Evolutionary conservation across 1,140 invertebrate genomes (phyloP).

Genomic region (Drosophila pallidifrons): DNA sequence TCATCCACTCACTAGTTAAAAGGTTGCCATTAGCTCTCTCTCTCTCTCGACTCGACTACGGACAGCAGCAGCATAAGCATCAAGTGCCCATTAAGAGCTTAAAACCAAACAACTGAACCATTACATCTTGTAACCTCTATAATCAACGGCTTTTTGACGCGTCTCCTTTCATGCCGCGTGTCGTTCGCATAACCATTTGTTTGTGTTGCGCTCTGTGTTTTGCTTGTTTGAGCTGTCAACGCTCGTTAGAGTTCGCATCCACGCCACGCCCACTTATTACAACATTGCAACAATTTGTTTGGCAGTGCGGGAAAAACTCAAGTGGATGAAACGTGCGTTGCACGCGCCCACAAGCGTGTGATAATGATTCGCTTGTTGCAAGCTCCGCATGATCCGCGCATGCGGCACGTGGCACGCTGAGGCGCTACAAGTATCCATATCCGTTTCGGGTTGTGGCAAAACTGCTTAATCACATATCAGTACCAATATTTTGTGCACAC

Average conservation of each 20-base stretch:
- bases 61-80: constrained; percentile 37
- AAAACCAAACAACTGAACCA: constrained; percentile 68
- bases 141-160: constrained; percentile 81
- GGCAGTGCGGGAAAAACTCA: constrained; percentile 46
- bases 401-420: constrained; percentile 67
- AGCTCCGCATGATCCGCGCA: constrained; percentile 53
- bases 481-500: constrained; percentile 49
- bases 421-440: constrained; percentile 82
- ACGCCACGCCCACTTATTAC: constrained; percentile 81
- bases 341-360: constrained; percentile 79
- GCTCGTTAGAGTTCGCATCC: constrained; percentile 1
- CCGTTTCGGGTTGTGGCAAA: constrained; percentile 67
- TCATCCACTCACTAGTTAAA: constrained; percentile 8
- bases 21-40: constrained; percentile 11
- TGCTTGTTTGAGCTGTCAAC: constrained; percentile 50
- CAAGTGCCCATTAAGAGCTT: constrained; percentile 81
- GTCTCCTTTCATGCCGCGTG: constrained; percentile 51
- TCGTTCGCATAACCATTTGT: constrained; percentile 38
- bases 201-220: constrained; percentile 20
- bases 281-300: constrained; percentile 73
- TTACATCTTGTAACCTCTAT: constrained; percentile 56
- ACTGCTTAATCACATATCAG: constrained; percentile 71
- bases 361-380: constrained; percentile 72
- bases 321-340: constrained; percentile 44
- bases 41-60: too few species aligned